These are phyloP conservation scores for Heliconius hewitsoni DNA, from an alignment of 1,140 invertebrate genomes.

Conservation along the genomic window DNA sequence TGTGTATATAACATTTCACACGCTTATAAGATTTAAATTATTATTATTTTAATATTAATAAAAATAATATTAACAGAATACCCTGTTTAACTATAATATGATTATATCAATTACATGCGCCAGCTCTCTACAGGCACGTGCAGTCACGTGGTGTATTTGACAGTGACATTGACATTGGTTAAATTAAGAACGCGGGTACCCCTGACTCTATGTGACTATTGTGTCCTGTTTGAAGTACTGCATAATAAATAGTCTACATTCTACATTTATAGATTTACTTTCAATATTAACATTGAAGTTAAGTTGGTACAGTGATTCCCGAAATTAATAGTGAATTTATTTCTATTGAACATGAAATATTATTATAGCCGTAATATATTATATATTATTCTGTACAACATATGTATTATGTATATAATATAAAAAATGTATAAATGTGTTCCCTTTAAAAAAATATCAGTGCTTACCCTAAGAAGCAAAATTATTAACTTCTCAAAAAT, in stretches of 20 bases:
- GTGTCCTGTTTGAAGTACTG: neutral
- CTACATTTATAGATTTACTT: neutral
- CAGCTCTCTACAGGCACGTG: slow-evolving; percentile 20
- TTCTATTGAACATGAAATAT: too few species aligned
- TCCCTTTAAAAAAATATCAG: too few species aligned
- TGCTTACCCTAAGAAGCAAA: neutral
- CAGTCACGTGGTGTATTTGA: slow-evolving; percentile 39
- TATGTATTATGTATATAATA: too few species aligned
- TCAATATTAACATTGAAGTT: neutral
- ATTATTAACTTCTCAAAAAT: neutral
- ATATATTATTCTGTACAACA: too few species aligned
- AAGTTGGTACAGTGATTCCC: too few species aligned
- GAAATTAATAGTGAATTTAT: too few species aligned
- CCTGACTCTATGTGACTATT: neutral
- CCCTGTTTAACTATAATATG: neutral
- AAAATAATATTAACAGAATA: neutral
- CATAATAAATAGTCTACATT: neutral
- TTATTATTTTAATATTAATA: neutral
- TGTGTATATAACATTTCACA: neutral
- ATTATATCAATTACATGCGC: slow-evolving; percentile 17
- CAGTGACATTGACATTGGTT: slow-evolving; percentile 63
- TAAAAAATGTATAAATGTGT: too few species aligned
- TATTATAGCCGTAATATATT: too few species aligned
- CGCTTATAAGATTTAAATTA: neutral
- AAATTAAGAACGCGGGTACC: neutral